Percentiles rank a stretch among this genome's conserved stretches.
Conservation (phyloP, 2,797 vertebrate genomes). For the Alca torda region DNA sequence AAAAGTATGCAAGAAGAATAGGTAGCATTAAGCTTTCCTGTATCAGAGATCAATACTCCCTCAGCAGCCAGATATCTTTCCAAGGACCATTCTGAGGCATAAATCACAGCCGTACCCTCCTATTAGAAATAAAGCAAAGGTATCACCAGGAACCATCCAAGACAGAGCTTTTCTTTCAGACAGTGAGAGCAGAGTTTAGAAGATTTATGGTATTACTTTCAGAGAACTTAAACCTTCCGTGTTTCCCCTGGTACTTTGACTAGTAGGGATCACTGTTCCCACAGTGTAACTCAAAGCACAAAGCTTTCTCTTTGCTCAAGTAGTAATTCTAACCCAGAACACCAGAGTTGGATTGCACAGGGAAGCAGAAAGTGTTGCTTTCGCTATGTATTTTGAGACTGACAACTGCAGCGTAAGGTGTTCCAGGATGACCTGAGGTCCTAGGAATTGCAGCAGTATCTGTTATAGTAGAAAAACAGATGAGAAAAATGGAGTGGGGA, state of each 20-base stretch:
- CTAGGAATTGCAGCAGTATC: background rate
- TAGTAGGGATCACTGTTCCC: background rate
- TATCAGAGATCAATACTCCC: background rate
- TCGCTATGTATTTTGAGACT: background rate
- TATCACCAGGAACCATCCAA: background rate
- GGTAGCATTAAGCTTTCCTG: background rate
- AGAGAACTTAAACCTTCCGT: background rate
- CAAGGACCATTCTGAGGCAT: background rate
- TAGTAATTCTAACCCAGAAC: background rate
- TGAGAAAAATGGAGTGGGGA: background rate
- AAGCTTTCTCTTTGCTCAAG: background rate
- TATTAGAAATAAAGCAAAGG: background rate
- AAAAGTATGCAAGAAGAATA: background rate
- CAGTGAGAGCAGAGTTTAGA: background rate
- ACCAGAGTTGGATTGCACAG: background rate
- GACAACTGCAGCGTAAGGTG: background rate
- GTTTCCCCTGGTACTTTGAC: background rate
- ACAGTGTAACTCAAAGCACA: background rate
- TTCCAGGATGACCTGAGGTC: background rate
- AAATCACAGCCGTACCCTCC: background rate
- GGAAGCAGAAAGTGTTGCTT: background rate
- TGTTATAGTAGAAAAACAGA: background rate
- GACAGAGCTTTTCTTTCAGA: slow-evolving; percentile 8
- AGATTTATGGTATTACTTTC: background rate
- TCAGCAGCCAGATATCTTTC: background rate